These are phyloP conservation scores for Heterotilapia buettikoferi DNA, from an alignment of 2,113 vertebrate species.

Conservation along the genomic window DNA sequence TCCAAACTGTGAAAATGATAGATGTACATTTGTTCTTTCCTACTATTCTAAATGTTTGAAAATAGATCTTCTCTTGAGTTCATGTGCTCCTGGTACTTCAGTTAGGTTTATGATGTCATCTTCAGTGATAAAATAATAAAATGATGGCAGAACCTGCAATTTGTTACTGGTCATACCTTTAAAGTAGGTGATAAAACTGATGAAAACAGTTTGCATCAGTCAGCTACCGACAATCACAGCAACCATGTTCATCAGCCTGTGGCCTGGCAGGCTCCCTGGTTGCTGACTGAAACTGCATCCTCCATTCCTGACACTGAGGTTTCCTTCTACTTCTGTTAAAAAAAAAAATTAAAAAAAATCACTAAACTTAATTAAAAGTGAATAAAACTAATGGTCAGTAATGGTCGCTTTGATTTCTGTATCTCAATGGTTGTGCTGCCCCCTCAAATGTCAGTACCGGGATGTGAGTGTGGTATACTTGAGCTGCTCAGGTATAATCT, in stretches of 20 bases:
- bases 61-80: not conserved
- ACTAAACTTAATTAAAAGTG: not conserved
- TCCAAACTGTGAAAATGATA: not conserved
- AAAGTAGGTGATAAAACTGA: not conserved
- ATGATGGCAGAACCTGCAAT: not conserved
- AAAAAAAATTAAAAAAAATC: fast-evolving
- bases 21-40: not conserved
- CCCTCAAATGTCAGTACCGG: not conserved
- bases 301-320: constrained; percentile 73
- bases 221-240: constrained; percentile 65
- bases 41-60: not conserved
- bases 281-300: constrained; percentile 53
- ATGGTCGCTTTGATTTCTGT: not conserved
- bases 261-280: constrained; percentile 61
- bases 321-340: constrained; percentile 68
- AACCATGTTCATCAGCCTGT: constrained; percentile 70
- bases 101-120: not conserved
- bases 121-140: not conserved
- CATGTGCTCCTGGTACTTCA: not conserved
- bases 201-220: not conserved
- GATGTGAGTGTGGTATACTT: not conserved
- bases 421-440: not conserved
- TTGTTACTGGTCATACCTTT: not conserved
- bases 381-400: not conserved
- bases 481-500: not conserved